Conservation (phyloP, 1,140 invertebrate species). For the Bombyx mandarina region DNA sequence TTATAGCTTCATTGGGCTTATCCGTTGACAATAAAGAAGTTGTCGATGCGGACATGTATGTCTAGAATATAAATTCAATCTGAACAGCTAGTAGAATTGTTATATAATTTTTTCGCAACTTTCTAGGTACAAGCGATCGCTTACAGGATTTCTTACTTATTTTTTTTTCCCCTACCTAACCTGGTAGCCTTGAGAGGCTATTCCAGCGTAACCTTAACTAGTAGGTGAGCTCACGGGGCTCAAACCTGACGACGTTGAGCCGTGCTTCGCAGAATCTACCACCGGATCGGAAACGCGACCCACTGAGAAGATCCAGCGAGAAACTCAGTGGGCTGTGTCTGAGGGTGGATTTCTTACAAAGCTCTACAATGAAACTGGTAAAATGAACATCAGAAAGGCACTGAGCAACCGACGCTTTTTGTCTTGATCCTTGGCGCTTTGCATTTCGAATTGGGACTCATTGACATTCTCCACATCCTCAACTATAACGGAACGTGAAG, state of each 20-base stretch:
- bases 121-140: neutral
- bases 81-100: neutral
- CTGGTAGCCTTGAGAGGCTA: too few species aligned
- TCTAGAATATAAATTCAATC: too few species aligned
- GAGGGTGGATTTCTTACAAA: slow-evolving; percentile 7
- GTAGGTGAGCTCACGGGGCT: too few species aligned
- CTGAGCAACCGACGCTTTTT: too few species aligned
- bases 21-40: too few species aligned
- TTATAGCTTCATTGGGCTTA: too few species aligned
- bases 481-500: slow-evolving; percentile 18
- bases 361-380: slow-evolving; percentile 22
- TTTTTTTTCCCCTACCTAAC: slow-evolving; percentile 19
- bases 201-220: too few species aligned
- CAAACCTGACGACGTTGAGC: too few species aligned
- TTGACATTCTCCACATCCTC: slow-evolving; percentile 38
- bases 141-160: slow-evolving; percentile 1
- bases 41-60: too few species aligned
- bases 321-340: slow-evolving; percentile 15
- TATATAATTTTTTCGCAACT: neutral
- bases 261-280: too few species aligned
- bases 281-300: too few species aligned
- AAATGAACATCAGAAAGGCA: slow-evolving; percentile 23
- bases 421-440: slow-evolving; percentile 12
- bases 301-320: slow-evolving; percentile 13
- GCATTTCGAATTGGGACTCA: slow-evolving; percentile 50